Evolutionary conservation across 2,888 invertebrate genomes (phyloP).

Genomic region (Eretmocerus hayati): DNA sequence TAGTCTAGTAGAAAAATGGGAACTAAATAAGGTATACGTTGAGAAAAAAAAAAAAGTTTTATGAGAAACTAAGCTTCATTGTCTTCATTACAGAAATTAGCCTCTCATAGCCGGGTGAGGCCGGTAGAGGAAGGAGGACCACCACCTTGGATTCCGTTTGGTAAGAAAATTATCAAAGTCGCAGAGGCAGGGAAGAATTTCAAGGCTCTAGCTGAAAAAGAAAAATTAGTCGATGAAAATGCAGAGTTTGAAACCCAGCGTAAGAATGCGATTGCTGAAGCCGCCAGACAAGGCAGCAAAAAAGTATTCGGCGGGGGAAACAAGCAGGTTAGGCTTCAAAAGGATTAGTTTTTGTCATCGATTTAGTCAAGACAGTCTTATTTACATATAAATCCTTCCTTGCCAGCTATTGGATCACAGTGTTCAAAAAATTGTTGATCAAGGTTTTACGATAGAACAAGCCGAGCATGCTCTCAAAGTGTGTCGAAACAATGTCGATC

Average conservation of each 20-base stretch:
- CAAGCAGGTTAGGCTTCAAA: no score
- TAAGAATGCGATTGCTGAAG: conserved; percentile 84
- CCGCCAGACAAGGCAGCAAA: conserved; percentile 59
- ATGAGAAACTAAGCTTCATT: neutral
- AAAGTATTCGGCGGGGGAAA: conserved; percentile 53
- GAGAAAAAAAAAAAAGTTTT: no score
- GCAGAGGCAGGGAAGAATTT: conserved; percentile 59
- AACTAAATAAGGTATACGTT: conserved; percentile 52
- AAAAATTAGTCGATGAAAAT: conserved; percentile 60
- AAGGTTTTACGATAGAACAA: conserved; percentile 70
- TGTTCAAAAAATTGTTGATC: conserved; percentile 72
- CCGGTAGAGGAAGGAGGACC: conserved; percentile 69
- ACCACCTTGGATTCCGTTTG: conserved; percentile 89
- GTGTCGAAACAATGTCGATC: conserved; percentile 66
- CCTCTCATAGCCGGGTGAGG: conserved; percentile 47
- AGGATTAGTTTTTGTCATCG: conserved; percentile 20
- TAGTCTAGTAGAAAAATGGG: conserved; percentile 83
- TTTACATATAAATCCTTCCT: conserved; percentile 5
- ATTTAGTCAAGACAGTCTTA: conserved; percentile 5
- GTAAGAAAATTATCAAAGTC: conserved; percentile 62
- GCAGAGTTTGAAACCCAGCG: conserved; percentile 84
- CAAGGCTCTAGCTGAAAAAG: conserved; percentile 61
- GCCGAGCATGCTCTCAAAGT: conserved; percentile 66
- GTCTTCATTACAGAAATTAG: conserved; percentile 36
- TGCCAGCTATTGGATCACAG: conserved; percentile 63